Conservation (phyloP, 2,888 invertebrate species). For the Euplexia lucipara region DNA sequence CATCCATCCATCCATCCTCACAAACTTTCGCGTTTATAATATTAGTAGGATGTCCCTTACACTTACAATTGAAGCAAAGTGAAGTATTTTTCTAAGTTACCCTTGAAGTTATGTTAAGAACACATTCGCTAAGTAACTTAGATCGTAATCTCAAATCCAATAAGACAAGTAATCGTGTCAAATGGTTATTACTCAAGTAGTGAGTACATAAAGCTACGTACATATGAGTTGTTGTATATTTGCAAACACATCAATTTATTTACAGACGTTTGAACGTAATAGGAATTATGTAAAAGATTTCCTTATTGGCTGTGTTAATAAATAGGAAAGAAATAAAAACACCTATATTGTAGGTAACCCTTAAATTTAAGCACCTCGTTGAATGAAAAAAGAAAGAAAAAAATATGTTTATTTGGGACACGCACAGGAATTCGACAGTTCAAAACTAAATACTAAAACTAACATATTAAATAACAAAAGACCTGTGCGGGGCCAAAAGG, state of each 20-base stretch:
- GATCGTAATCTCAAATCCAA: constrained; percentile 4
- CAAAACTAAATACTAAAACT: no score
- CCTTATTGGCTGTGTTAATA: constrained; percentile 27
- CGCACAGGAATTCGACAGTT: no score
- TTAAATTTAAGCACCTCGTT: no score
- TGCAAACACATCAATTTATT: constrained; percentile 33
- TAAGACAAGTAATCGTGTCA: constrained; percentile 8
- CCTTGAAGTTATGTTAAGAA: background rate
- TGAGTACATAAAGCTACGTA: constrained; percentile 8
- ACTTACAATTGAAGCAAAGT: background rate
- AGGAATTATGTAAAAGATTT: constrained; percentile 20
- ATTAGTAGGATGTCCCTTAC: no score
- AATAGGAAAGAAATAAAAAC: background rate
- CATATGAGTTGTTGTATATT: constrained; percentile 20
- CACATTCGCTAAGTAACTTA: background rate
- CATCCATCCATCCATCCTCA: no score
- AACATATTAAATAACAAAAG: no score
- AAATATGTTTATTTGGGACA: no score
- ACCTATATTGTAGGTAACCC: no score
- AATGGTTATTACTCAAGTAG: constrained; percentile 24
- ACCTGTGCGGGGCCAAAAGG: no score
- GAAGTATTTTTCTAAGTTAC: background rate
- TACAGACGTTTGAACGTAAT: constrained; percentile 18
- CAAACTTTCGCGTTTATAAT: no score
- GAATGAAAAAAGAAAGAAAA: no score